Conservation (phyloP, 2,888 invertebrate species). For the Catocala fraxini region DNA sequence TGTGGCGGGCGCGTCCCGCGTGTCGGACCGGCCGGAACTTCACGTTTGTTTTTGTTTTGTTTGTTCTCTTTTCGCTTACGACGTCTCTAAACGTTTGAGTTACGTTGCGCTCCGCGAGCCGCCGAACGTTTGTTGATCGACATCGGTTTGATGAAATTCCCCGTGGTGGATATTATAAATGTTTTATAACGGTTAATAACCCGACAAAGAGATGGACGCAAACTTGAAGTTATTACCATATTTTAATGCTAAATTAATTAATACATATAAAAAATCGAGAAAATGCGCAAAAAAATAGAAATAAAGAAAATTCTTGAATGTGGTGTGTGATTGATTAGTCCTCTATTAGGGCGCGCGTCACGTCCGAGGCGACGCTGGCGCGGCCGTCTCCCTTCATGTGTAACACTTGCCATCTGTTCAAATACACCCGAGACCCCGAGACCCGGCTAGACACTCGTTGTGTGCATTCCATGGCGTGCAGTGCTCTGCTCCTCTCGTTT, state of each 20-base stretch:
- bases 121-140: constrained; percentile 68
- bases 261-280: constrained; percentile 77
- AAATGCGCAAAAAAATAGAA: constrained; percentile 81
- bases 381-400: constrained; percentile 66
- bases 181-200: constrained; percentile 71
- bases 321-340: constrained; percentile 85
- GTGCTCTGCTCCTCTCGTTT: constrained; percentile 49
- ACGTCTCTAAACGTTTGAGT: constrained; percentile 66
- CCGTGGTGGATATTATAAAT: constrained; percentile 67
- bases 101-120: constrained; percentile 69
- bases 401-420: constrained; percentile 82
- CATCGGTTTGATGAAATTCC: constrained; percentile 66
- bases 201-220: constrained; percentile 79
- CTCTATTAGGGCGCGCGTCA: constrained; percentile 57
- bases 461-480: constrained; percentile 50
- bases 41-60: constrained; percentile 84
- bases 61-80: constrained; percentile 83
- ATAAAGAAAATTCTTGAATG: constrained; percentile 85
- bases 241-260: constrained; percentile 87
- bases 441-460: constrained; percentile 14
- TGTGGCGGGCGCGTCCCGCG: constrained; percentile 45
- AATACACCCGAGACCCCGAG: constrained; percentile 50
- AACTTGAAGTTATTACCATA: constrained; percentile 85
- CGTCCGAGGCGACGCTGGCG: constrained; percentile 32
- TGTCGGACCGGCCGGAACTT: constrained; percentile 70